Conservation (phyloP, 2,888 invertebrate species). For the Rotaria socialis region DNA sequence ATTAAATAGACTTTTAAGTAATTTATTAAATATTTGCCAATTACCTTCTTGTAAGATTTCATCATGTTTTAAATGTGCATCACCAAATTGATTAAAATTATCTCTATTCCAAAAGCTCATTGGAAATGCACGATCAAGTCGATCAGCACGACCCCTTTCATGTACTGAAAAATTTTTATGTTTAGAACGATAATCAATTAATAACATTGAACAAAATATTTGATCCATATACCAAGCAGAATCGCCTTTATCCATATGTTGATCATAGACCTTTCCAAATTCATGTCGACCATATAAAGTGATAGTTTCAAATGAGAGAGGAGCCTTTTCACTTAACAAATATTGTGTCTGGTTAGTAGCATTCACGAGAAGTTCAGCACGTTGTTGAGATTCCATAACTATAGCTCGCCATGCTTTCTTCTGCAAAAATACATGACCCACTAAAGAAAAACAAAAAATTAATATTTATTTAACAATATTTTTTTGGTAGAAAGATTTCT, state of each 20-base stretch:
- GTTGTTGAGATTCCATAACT: background rate
- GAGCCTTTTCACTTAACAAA: background rate
- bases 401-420: background rate
- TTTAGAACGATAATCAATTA: background rate
- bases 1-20: background rate
- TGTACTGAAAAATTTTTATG: background rate
- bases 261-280: background rate
- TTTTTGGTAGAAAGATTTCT: too few species aligned
- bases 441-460: background rate
- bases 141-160: background rate
- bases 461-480: background rate
- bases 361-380: background rate
- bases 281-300: background rate
- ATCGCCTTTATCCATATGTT: constrained; percentile 33
- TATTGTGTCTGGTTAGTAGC: background rate
- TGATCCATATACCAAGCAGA: constrained; percentile 35
- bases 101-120: background rate
- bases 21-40: constrained; percentile 15
- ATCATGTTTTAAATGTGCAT: constrained; percentile 31
- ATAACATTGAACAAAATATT: background rate
- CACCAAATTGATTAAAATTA: background rate
- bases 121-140: constrained; percentile 5
- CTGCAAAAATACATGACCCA: background rate
- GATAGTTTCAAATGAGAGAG: background rate
- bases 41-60: background rate